Percentiles rank a stretch among this genome's conserved stretches.
Evolutionary conservation across 2,113 vertebrate genomes (phyloP).

Genomic region (Anarrhichthys ocellatus): DNA sequence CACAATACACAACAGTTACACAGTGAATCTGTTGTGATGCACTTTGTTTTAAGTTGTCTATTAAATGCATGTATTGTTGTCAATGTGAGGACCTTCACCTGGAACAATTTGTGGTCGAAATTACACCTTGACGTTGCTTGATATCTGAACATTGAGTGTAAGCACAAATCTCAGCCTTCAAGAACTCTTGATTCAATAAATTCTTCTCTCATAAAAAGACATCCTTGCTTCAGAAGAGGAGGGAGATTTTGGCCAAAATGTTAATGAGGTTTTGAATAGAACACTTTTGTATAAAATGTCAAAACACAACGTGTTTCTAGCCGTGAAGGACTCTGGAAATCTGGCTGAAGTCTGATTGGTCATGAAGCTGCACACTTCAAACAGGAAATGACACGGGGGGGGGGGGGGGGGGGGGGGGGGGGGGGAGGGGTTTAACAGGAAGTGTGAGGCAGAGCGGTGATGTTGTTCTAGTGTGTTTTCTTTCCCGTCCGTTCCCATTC

Average conservation of each 20-base stretch:
- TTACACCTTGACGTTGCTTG: not conserved
- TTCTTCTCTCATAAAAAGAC: not conserved
- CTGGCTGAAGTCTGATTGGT: conserved; percentile 44
- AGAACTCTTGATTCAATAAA: not conserved
- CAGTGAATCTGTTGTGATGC: no score
- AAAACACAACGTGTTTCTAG: not conserved
- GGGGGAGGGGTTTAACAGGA: conserved; percentile 61
- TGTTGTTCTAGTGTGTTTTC: conserved; percentile 68
- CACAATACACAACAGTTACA: not conserved
- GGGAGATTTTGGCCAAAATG: no score
- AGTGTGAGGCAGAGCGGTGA: conserved; percentile 48
- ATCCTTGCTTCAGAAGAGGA: not conserved
- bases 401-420: conserved; percentile 10
- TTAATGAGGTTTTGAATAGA: not conserved
- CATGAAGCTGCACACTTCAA: conserved; percentile 47
- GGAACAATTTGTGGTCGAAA: no score
- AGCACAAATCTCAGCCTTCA: no score
- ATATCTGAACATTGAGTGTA: not conserved
- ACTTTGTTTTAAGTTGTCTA: no score
- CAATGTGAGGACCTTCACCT: no score
- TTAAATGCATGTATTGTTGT: no score
- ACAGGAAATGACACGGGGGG: conserved; percentile 70
- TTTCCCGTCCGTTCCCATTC: conserved; percentile 64
- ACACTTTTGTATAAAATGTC: not conserved
- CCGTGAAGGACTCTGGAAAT: conserved; percentile 40